Base-by-base conservation (phyloP, 1,140 invertebrate species). In the Bombus waltoni region DNA sequence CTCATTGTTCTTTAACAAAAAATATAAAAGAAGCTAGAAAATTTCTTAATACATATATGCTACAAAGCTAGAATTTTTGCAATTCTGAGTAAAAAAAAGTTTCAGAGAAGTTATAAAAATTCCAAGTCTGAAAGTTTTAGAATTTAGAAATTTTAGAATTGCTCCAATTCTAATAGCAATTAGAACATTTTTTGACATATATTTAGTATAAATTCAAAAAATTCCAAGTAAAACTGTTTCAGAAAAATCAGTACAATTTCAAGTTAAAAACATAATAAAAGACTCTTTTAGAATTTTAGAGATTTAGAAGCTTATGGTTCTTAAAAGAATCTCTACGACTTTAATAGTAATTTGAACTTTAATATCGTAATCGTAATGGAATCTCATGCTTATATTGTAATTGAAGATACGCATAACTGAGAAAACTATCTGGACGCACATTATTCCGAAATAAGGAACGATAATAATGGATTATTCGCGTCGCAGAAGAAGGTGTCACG, bases 381-480 rank as follows among this genome's bases (percentile, higher is more conserved):
- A 22, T 22, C 35, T 25, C 5, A 11, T 32, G 5, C 13, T 15
- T 6, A 76, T 28, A 25, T 57, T 38, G 25, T 11, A 10, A 57
- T 76, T 13, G 32, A 57, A 18, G 22, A 8, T 5, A 32, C 8
- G 9, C 13, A 1, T 25, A 57, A 38, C 28, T 3, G 28, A 32
- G 25, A 38, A 38, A n/a, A 40, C 9, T 38, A 76, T 77, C 8
- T 62, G 11, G 1, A 40, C 40, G 35, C 40, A 42, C 28, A 62
- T 62, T 35, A 6, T 35, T 28, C 25, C 47, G 15, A 44, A 22
- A n/a, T 79, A 74, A 85, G 35, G 5, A 47, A 35, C 11, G n/a
- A 40, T 70, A 38, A 81, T 40, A 76, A 80, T 73, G 77, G 32
- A 10, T 71, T 72, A 47, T 59, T 80, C 68, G n/a, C 9, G 4